Evolutionary conservation across 1,140 invertebrate genomes (phyloP).

Genomic region (Hormaphis cornu): DNA sequence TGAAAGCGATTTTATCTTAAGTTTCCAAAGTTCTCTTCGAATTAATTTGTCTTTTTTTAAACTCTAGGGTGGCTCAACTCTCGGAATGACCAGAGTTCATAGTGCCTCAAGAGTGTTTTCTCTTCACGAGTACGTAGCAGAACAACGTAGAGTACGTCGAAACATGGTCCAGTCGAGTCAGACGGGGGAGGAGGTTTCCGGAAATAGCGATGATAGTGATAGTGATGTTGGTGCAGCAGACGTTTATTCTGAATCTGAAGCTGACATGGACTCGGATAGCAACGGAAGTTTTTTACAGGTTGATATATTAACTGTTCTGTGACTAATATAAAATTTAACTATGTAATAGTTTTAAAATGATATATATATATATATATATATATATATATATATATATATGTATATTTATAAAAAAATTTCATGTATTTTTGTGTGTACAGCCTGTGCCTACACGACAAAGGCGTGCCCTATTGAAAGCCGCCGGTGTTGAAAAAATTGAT

Average conservation of each 20-base stretch:
- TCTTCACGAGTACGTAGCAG: slow-evolving; percentile 71
- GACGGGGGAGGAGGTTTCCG: slow-evolving; percentile 44
- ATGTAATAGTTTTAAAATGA: background rate
- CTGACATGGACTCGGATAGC: slow-evolving; percentile 69
- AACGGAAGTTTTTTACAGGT: slow-evolving; percentile 78
- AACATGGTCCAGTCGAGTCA: slow-evolving; percentile 68
- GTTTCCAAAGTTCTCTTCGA: background rate
- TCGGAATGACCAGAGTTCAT: slow-evolving; percentile 89
- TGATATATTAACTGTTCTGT: background rate
- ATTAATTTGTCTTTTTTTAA: slow-evolving; percentile 14
- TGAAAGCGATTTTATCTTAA: background rate
- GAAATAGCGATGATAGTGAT: slow-evolving; percentile 41
- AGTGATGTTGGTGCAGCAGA: slow-evolving; percentile 39
- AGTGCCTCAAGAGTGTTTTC: slow-evolving; percentile 65
- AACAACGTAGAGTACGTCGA: slow-evolving; percentile 74
- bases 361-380: too few species aligned
- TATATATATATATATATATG: background rate
- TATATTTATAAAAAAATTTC: background rate
- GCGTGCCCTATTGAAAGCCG: slow-evolving; percentile 70
- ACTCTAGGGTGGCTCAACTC: slow-evolving; percentile 74
- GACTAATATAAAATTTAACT: slow-evolving; percentile 2
- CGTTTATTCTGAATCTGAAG: slow-evolving; percentile 58
- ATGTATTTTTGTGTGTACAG: slow-evolving; percentile 43
- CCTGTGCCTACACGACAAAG: slow-evolving; percentile 87
- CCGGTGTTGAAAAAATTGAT: slow-evolving; percentile 90